phyloP scores from a whole-genome alignment of 35 echinoderm and acorn worm species.

The Diadema setosum region DNA sequence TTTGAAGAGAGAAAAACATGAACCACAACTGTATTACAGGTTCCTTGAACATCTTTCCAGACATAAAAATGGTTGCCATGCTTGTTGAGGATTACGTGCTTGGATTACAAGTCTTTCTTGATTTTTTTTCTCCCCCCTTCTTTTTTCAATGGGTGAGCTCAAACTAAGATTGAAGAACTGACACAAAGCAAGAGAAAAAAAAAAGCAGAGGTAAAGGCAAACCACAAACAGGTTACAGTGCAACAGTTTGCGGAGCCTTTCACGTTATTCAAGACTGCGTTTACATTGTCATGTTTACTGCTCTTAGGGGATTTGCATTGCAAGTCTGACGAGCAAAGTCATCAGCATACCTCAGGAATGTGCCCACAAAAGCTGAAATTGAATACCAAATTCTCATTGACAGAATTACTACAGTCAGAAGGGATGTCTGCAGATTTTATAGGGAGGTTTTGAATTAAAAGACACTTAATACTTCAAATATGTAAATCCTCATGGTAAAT shows the following conservation, averaged over 20 bases:
- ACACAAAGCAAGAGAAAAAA: not conserved
- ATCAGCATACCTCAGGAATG: not conserved
- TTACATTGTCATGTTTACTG: not conserved
- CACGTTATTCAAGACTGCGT: not conserved
- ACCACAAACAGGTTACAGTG: not conserved
- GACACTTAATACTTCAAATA: not conserved
- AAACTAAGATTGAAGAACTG: not conserved
- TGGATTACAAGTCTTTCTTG: too few relatives aligned
- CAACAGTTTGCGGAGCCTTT: not conserved
- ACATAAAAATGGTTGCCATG: too few relatives aligned
- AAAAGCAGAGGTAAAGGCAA: not conserved
- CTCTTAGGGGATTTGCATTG: not conserved
- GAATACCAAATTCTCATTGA: conserved; percentile 3
- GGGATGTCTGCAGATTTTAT: not conserved
- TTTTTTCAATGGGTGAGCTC: not conserved
- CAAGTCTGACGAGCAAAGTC: not conserved
- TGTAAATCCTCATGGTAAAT: not conserved
- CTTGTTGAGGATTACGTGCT: too few relatives aligned
- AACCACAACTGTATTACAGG: too few relatives aligned
- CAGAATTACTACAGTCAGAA: not conserved
- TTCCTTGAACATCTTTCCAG: too few relatives aligned
- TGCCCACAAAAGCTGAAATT: too few relatives aligned
- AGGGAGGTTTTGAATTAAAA: not conserved
- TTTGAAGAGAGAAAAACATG: too few relatives aligned
- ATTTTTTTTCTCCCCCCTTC: too few relatives aligned